Conservation (phyloP, 2,888 invertebrate species). For the Myopa tessellatipennis region DNA sequence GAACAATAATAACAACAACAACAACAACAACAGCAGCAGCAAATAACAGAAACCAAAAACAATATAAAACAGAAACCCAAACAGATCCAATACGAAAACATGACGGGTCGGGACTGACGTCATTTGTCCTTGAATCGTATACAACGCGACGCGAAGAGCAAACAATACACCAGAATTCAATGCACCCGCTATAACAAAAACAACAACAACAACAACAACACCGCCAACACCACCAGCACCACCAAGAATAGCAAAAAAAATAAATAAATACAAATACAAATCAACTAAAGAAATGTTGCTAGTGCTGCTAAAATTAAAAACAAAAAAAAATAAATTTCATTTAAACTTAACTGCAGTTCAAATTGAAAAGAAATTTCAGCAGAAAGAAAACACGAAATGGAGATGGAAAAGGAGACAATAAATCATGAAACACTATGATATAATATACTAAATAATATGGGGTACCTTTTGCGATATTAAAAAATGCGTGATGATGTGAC, state of each 20-base stretch:
- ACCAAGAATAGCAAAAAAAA: slow-evolving; percentile 21
- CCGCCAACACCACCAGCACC: not conserved
- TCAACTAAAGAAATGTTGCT: too few species aligned
- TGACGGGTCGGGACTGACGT: slow-evolving; percentile 36
- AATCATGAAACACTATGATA: not conserved
- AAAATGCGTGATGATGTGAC: too few species aligned
- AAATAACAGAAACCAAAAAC: slow-evolving; percentile 16
- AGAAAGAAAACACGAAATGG: too few species aligned
- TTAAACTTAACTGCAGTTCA: not conserved
- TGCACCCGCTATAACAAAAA: slow-evolving; percentile 40
- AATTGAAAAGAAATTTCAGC: too few species aligned
- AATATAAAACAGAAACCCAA: slow-evolving; percentile 4
- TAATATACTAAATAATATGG: too few species aligned
- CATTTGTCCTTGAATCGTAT: slow-evolving; percentile 46
- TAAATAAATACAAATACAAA: not conserved
- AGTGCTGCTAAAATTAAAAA: not conserved
- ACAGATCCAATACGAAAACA: slow-evolving; percentile 4
- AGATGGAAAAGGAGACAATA: not conserved
- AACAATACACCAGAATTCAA: slow-evolving; percentile 43
- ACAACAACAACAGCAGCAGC: slow-evolving; percentile 10
- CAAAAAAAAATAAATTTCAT: not conserved
- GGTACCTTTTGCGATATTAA: too few species aligned
- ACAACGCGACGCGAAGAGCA: slow-evolving; percentile 39
- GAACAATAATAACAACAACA: not conserved
- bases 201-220: slow-evolving; percentile 25